Conservation (phyloP, 2,888 invertebrate species). For the Clivina fossor region DNA sequence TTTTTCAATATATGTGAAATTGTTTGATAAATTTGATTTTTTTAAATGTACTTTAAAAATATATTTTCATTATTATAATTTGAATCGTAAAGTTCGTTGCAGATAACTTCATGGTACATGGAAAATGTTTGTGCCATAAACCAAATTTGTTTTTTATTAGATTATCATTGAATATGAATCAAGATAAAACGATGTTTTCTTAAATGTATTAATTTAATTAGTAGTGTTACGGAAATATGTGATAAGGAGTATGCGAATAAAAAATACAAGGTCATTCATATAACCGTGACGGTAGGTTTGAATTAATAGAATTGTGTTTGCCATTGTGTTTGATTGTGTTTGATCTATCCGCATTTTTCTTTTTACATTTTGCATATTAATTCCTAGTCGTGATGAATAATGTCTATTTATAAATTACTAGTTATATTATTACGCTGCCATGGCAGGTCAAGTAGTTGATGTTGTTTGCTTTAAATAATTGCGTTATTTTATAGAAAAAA, state of each 20-base stretch:
- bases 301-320: slow-evolving; percentile 7
- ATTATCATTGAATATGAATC: slow-evolving; percentile 17
- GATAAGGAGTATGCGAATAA: too few relatives aligned
- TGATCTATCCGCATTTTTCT: slow-evolving; percentile 4
- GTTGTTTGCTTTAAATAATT: slow-evolving; percentile 9
- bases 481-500: neutral
- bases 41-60: too few relatives aligned
- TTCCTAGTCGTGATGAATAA: slow-evolving; percentile 25
- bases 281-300: slow-evolving; percentile 22
- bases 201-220: slow-evolving; percentile 2
- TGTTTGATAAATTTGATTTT: too few relatives aligned
- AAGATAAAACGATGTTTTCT: slow-evolving; percentile 1
- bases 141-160: slow-evolving; percentile 5
- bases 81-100: neutral
- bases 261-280: slow-evolving; percentile 19
- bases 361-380: slow-evolving; percentile 29
- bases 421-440: slow-evolving; percentile 11
- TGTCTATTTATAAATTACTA: slow-evolving; percentile 29
- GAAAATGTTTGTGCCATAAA: slow-evolving; percentile 21
- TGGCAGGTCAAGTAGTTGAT: slow-evolving; percentile 25
- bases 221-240: too few relatives aligned
- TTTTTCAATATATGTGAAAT: too few relatives aligned
- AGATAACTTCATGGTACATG: slow-evolving; percentile 22
- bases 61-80: too few relatives aligned
- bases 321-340: slow-evolving; percentile 24